A percentile compares a stretch with the other conserved stretches of the same genome.
Evolutionary conservation across 1,140 invertebrate species (phyloP).

Genomic region (Euglossa dilemma): DNA sequence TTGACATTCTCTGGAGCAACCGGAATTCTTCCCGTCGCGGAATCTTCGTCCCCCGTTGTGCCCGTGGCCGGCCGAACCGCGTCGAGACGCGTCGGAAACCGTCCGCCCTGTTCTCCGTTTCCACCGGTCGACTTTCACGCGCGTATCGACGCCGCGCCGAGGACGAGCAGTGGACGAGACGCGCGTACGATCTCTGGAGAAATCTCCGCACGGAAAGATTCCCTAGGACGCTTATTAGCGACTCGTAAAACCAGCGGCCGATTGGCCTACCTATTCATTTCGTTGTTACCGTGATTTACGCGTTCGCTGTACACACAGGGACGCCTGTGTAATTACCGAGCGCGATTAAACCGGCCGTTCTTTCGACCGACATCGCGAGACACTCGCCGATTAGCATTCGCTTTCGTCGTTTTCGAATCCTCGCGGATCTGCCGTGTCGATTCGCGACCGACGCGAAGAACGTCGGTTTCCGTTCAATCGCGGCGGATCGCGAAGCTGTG

Average conservation of each 20-base stretch:
- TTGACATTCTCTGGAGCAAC: background rate
- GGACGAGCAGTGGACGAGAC: background rate
- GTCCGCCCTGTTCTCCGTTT: background rate
- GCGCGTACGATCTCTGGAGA: constrained; percentile 18
- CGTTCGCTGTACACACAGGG: background rate
- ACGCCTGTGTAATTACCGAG: constrained; percentile 8
- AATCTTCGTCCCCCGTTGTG: background rate
- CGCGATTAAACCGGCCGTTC: background rate
- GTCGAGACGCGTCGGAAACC: background rate
- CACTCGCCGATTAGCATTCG: too few relatives aligned
- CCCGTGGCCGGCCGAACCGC: background rate
- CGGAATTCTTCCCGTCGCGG: background rate
- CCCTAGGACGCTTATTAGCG: constrained; percentile 37
- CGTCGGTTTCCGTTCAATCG: background rate
- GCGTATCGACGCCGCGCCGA: constrained; percentile 33
- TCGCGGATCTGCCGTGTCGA: too few relatives aligned
- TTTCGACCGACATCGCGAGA: background rate
- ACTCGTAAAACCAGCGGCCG: constrained; percentile 33
- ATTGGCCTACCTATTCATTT: constrained; percentile 49
- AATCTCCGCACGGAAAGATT: constrained; percentile 23
- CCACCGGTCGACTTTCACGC: constrained; percentile 44
- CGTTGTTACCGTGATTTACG: constrained; percentile 30
- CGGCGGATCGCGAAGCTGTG: background rate
- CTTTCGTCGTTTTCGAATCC: too few relatives aligned
- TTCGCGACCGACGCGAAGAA: too few relatives aligned